phyloP scores from a whole-genome alignment of 2,113 vertebrate genomes.

The Puma concolor region DNA sequence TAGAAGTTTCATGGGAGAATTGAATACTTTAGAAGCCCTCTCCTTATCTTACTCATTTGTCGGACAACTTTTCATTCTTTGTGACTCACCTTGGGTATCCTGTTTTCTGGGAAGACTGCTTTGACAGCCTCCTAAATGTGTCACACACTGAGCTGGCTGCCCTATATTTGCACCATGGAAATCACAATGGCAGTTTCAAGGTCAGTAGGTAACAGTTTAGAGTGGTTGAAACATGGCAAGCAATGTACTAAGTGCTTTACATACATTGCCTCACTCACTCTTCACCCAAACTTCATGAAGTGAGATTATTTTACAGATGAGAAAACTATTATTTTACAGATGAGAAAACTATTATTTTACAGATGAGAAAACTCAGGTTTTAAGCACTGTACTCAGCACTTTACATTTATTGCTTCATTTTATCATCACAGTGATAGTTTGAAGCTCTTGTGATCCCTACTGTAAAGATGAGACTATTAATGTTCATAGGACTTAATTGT shows the following conservation, averaged over 20 bases:
- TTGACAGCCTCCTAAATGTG: background rate
- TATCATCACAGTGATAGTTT: background rate
- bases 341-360: conserved; percentile 10
- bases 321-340: conserved; percentile 20
- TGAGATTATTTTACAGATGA: conserved; percentile 37
- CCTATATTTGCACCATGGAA: background rate
- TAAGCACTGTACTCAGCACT: background rate
- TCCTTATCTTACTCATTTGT: background rate
- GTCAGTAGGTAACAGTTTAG: background rate
- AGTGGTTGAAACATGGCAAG: background rate
- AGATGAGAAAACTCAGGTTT: conserved; percentile 36
- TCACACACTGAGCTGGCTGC: background rate
- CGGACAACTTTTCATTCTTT: background rate
- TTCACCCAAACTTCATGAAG: background rate
- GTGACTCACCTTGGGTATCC: background rate
- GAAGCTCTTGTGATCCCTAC: background rate
- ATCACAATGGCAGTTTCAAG: background rate
- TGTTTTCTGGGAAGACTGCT: background rate
- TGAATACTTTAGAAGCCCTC: background rate
- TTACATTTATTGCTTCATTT: conserved; percentile 40
- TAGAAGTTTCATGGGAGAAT: background rate
- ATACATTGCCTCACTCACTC: background rate
- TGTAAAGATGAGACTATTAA: conserved; percentile 18
- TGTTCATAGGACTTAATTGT: background rate
- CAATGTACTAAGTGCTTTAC: background rate